Evolutionary conservation across 2,888 invertebrate genomes (phyloP).

Genomic region (Cynaeus angustus): DNA sequence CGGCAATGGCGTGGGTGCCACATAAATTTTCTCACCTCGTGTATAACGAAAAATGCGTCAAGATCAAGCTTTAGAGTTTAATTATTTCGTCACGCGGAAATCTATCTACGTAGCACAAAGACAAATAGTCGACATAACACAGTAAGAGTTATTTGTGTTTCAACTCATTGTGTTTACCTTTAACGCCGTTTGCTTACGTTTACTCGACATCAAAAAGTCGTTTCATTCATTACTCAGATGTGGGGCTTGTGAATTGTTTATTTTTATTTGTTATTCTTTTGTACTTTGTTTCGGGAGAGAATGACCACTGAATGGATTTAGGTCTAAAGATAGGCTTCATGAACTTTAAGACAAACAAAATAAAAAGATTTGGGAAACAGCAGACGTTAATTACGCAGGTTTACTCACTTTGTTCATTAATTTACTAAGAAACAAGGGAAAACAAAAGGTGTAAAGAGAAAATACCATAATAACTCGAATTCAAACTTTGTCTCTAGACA

Average conservation of each 20-base stretch:
- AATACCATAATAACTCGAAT: no score
- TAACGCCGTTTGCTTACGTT: slow-evolving; percentile 1
- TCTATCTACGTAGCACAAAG: neutral
- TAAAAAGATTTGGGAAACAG: no score
- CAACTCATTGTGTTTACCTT: slow-evolving; percentile 1
- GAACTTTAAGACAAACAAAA: no score
- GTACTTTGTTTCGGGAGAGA: neutral
- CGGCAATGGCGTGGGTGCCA: neutral
- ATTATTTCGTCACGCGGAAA: slow-evolving; percentile 12
- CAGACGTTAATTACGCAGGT: no score
- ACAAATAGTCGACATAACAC: neutral
- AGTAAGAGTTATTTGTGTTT: neutral
- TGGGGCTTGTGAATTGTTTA: slow-evolving; percentile 1
- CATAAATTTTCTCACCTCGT: neutral
- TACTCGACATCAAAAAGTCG: slow-evolving; percentile 3
- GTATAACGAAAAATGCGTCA: slow-evolving; percentile 2
- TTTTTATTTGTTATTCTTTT: neutral
- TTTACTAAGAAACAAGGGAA: no score
- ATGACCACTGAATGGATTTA: neutral
- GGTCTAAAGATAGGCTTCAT: neutral
- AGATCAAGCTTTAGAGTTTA: neutral
- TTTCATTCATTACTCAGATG: neutral
- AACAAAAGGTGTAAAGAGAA: no score
- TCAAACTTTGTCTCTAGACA: no score
- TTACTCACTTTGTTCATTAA: no score